Conservation (phyloP, 2,888 invertebrate genomes). For the Acheta domesticus region DNA sequence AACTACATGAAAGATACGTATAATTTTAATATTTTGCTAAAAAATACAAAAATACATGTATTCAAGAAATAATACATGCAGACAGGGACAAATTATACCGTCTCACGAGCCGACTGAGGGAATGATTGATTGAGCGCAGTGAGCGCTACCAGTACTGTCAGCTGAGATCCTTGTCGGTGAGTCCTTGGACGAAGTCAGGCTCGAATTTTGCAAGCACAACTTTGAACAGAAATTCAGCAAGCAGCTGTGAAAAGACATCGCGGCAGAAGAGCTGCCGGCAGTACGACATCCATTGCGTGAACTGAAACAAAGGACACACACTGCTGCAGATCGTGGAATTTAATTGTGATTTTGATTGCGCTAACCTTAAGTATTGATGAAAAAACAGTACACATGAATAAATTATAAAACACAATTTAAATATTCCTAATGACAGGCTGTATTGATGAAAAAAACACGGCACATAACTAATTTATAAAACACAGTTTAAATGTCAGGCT, state of each 20-base stretch:
- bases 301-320: background rate
- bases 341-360: too few species aligned
- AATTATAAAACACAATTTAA: too few species aligned
- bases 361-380: too few species aligned
- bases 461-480: too few species aligned
- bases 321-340: too few species aligned
- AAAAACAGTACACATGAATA: too few species aligned
- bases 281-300: background rate
- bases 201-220: background rate
- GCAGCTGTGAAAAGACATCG: background rate
- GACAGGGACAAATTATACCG: background rate
- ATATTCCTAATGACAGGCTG: too few species aligned
- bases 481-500: too few species aligned
- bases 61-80: background rate
- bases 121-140: background rate
- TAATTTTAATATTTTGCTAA: too few species aligned
- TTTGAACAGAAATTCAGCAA: background rate
- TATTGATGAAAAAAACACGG: too few species aligned
- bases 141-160: background rate
- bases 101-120: background rate
- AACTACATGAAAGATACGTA: too few species aligned
- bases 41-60: background rate
- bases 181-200: background rate
- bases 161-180: too few species aligned
- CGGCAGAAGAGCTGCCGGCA: background rate